A percentile compares a stretch with the other conserved stretches of the same genome.
phyloP scores from a whole-genome alignment of 1,140 invertebrate genomes.

The Maconellicoccus hirsutus region DNA sequence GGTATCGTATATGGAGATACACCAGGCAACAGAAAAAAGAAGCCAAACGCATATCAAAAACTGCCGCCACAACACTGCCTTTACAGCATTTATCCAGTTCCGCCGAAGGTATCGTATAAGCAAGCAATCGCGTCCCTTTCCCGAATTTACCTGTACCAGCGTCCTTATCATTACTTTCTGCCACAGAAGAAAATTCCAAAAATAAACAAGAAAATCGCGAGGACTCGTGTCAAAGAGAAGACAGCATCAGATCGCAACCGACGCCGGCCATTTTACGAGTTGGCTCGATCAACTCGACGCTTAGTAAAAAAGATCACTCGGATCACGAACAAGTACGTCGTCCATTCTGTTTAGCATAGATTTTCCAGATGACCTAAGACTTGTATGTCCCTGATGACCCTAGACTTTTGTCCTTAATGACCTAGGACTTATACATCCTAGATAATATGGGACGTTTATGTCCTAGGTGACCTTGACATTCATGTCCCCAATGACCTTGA shows the following conservation, averaged over 20 bases:
- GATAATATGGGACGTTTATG: too few relatives aligned
- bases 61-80: neutral
- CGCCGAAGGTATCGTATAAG: neutral
- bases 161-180: too few relatives aligned
- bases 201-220: neutral
- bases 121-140: too few relatives aligned
- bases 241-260: neutral
- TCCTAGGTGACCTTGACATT: too few relatives aligned
- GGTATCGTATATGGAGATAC: constrained; percentile 55
- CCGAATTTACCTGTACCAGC: too few relatives aligned
- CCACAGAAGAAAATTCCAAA: neutral
- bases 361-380: too few relatives aligned
- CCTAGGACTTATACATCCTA: too few relatives aligned
- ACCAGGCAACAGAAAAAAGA: constrained; percentile 33
- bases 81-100: neutral
- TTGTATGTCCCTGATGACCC: too few relatives aligned
- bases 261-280: constrained; percentile 6
- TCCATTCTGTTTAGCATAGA: too few relatives aligned
- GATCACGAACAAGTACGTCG: neutral
- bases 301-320: constrained; percentile 1
- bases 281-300: neutral
- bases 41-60: constrained; percentile 28
- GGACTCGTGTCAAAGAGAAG: neutral
- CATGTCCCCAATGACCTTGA: too few relatives aligned
- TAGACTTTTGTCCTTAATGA: too few relatives aligned